Conservation (phyloP, 2,888 invertebrate species). For the Venustoraphidia nigricollis region DNA sequence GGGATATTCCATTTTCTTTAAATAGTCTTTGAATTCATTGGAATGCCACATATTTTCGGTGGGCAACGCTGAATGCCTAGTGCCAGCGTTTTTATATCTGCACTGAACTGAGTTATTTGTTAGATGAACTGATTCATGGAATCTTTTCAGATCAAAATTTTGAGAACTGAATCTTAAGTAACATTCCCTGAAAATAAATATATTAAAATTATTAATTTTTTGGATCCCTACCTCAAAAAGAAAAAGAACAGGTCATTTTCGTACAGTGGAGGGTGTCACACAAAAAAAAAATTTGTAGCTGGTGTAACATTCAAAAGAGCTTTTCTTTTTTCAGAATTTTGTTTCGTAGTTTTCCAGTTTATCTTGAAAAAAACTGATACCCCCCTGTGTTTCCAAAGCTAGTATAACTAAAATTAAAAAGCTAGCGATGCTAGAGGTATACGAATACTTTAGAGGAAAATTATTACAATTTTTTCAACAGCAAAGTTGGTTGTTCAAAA, state of each 20-base stretch:
- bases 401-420: too few species aligned
- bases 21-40: slow-evolving; percentile 49
- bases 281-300: too few species aligned
- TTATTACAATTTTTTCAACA: too few species aligned
- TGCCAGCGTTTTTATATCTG: slow-evolving; percentile 41
- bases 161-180: slow-evolving; percentile 79
- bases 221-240: background rate
- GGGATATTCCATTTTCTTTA: slow-evolving; percentile 36
- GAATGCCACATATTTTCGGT: slow-evolving; percentile 74
- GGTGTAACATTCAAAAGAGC: too few species aligned
- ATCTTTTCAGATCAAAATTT: slow-evolving; percentile 58
- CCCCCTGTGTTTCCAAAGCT: too few species aligned
- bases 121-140: slow-evolving; percentile 74
- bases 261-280: background rate
- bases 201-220: too few species aligned
- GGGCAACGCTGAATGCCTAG: slow-evolving; percentile 48
- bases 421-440: too few species aligned
- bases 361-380: too few species aligned
- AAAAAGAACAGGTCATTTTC: background rate
- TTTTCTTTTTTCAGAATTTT: too few species aligned
- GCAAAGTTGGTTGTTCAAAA: too few species aligned
- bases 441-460: too few species aligned
- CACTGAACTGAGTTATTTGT: slow-evolving; percentile 79
- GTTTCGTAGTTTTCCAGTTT: too few species aligned
- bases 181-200: slow-evolving; percentile 38